Percentiles rank a stretch among this genome's conserved stretches.
Evolutionary conservation across 2,797 vertebrate genomes (phyloP).

Genomic region (Myiothlypis chrysogaster): DNA sequence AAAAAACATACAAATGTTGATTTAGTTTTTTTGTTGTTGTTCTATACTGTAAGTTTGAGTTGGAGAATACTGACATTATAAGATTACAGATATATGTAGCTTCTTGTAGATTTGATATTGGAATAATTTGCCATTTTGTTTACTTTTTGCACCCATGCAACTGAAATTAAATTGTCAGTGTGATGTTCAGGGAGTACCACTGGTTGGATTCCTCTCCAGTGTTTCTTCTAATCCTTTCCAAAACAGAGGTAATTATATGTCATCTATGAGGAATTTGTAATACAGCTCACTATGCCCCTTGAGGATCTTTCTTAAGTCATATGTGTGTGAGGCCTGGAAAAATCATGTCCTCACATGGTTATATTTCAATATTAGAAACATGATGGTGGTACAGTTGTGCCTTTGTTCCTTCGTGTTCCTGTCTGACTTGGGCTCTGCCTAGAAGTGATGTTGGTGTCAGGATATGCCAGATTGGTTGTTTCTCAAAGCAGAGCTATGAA

Average conservation of each 20-base stretch:
- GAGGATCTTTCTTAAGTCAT: slow-evolving; percentile 29
- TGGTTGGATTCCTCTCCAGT: neutral
- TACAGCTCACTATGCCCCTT: neutral
- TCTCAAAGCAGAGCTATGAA: neutral
- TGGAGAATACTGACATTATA: neutral
- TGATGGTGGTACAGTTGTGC: neutral
- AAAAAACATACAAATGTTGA: neutral
- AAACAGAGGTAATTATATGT: slow-evolving; percentile 35
- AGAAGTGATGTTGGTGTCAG: neutral
- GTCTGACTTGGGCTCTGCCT: neutral
- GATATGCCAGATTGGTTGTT: neutral
- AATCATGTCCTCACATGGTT: neutral
- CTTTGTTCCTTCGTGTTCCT: neutral
- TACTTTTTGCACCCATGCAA: neutral
- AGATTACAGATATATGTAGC: neutral
- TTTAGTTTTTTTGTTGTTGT: neutral
- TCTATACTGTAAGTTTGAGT: neutral
- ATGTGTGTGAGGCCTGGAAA: slow-evolving; percentile 18
- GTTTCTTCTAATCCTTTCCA: slow-evolving; percentile 28
- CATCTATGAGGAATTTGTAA: slow-evolving; percentile 31
- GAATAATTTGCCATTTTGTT: neutral
- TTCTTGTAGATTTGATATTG: neutral
- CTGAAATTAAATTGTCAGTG: neutral
- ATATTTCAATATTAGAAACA: neutral
- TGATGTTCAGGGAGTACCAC: neutral